Evolutionary conservation across 2,888 invertebrate species (phyloP), one percentile per base, ranked within the genome.

Genomic region (Dione vanillae): DNA sequence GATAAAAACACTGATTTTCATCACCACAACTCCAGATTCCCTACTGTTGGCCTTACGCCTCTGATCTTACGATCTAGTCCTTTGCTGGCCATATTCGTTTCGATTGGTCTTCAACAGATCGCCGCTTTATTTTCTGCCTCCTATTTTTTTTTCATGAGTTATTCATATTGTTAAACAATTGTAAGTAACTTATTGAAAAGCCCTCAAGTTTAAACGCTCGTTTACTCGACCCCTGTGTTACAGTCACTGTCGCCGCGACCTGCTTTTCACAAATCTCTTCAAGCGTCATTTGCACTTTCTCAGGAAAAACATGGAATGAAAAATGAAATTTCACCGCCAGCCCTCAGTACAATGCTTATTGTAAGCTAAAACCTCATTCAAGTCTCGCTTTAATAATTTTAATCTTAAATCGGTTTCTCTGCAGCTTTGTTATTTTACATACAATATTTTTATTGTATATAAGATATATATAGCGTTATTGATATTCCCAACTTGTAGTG

Each of bases 261-360:
- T 76, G 80, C 75, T 80, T 80, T 78, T 78, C 82, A 77, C 86
- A 87, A 87, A 88, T 89, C 87, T 88, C 83, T 74, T 79, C 82
- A 83, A 82, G 82, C 87, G 91, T 90, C 91, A 91, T 89, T 91
- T 88, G 89, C 91, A 91, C 89, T 89, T 89, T 88, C 82, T 79
- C 80, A 81, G 82, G 83, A 87, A 89, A 89, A 88, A 87, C 85
- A 87, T 82, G 80, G 79, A 84, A 90, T 91, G 91, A 91, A 89
- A 91, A 91, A 91, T 91, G 87, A 89, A 90, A 87, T 90, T 85
- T 89, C 88, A 86, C 77, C 78, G 81, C 75, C 87, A 88, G 85
- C 78, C 81, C 78, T 72, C 75, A 71, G 71, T 73, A 83, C 83
- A 81, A 82, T 80, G 79, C 77, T 78, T 78, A 80, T 80, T 82